phyloP scores from a whole-genome alignment of 2,888 invertebrate species.

The Linyphia triangularis region DNA sequence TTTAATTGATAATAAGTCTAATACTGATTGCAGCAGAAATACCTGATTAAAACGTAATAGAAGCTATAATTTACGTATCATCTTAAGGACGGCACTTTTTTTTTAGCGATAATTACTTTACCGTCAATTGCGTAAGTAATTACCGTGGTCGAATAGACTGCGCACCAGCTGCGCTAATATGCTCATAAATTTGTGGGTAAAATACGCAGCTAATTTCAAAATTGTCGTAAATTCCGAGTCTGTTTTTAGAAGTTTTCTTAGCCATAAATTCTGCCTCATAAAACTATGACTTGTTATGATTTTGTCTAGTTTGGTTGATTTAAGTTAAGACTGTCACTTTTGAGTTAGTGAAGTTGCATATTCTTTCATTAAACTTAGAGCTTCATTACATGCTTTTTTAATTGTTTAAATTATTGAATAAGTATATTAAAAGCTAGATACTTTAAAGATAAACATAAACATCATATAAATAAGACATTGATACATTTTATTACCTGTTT shows the following conservation, averaged over 20 bases:
- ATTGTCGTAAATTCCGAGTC: conserved; percentile 1
- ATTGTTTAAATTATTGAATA: no score
- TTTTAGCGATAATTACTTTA: conserved; percentile 18
- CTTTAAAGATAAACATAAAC: no score
- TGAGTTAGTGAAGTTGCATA: no score
- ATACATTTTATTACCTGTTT: no score
- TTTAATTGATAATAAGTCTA: not conserved
- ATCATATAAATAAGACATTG: no score
- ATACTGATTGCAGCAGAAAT: not conserved
- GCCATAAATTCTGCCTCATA: conserved; percentile 14
- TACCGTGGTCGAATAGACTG: conserved; percentile 34
- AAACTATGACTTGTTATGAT: not conserved
- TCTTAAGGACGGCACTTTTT: conserved; percentile 8
- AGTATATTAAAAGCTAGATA: no score
- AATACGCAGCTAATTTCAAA: conserved; percentile 54
- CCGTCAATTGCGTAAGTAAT: conserved; percentile 31
- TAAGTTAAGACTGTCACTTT: no score
- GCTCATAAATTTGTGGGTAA: conserved; percentile 34
- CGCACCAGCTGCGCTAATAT: conserved; percentile 51
- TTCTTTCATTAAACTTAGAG: no score
- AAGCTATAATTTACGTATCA: conserved; percentile 10
- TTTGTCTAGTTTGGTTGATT: not conserved
- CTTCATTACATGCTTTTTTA: no score
- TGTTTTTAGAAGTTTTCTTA: conserved; percentile 9
- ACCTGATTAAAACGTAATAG: not conserved